Evolutionary conservation across 1,140 invertebrate species (phyloP).

Genomic region (Rhizoglyphus robini): DNA sequence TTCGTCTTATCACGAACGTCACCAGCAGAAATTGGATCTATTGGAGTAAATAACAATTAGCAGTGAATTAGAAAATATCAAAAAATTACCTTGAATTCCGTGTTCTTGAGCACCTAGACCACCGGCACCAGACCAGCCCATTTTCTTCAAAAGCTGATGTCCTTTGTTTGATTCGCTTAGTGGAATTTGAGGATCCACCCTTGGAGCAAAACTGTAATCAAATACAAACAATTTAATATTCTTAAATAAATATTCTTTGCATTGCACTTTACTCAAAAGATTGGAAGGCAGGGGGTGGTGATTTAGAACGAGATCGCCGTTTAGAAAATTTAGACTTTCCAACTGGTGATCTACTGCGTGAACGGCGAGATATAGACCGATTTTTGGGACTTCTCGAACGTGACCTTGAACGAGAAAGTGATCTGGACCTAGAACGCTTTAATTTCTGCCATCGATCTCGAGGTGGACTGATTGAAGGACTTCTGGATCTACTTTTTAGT

Average conservation of each 20-base stretch:
- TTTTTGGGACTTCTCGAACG: conserved; percentile 22
- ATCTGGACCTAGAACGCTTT: conserved; percentile 29
- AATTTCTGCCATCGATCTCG: background rate
- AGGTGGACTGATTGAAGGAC: conserved; percentile 30
- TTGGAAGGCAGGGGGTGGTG: conserved; percentile 49
- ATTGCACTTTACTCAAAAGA: conserved; percentile 59
- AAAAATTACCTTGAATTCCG: conserved; percentile 54
- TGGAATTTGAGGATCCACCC: conserved; percentile 27
- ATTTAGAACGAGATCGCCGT: conserved; percentile 9
- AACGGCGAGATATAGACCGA: conserved; percentile 22
- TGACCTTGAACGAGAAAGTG: conserved; percentile 33
- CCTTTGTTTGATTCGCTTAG: conserved; percentile 81
- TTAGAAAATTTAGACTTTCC: background rate
- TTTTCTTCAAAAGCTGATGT: conserved; percentile 84
- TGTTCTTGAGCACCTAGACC: conserved; percentile 82
- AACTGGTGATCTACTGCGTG: conserved; percentile 26
- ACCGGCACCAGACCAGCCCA: conserved; percentile 70
- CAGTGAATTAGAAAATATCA: background rate
- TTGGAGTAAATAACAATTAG: conserved; percentile 14
- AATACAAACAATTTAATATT: conserved; percentile 16
- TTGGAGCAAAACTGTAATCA: conserved; percentile 36
- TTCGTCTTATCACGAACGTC: conserved; percentile 78
- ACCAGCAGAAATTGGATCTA: conserved; percentile 73
- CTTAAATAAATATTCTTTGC: no score
- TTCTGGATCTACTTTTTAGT: conserved; percentile 18